Base-by-base conservation (phyloP, 2,888 invertebrate genomes). In the Geophilus truncorum region DNA sequence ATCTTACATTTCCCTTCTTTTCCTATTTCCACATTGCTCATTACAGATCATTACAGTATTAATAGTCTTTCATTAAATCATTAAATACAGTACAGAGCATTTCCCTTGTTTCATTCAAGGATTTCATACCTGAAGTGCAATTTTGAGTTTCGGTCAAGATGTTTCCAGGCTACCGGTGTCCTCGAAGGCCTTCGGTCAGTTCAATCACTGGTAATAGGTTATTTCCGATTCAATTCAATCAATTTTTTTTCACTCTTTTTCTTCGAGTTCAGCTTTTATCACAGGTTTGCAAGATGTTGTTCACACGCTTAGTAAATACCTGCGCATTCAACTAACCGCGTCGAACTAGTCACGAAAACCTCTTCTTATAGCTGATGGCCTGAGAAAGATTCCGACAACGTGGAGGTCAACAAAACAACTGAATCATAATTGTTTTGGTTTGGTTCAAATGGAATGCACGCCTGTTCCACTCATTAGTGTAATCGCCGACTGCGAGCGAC, bases 381-480 rank as follows among this genome's bases (percentile, higher is more conserved):
- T 70, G 70, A 25, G 70, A 70, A 70, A 70, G 25, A 28, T 28
- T 70, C 15, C 28, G 28, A 28, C 70, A 70, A 28, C 23, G 70
- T 70, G 70, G 70, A 70, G 70, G 70, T 70, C 70, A 70, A 25
- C 57, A 70, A 70, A 70, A 70, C 70, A 70, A 10, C 15, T 70
- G 70, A 70, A 23, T 70, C 70, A 28, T 28, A 51, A 51, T 51
- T 51, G 51, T 51, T 51, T 51, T 28, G 45, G n/a, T 45, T 45
- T 45, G 70, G 25, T 28, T 15, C 70, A 70, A 2, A 28, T n/a
- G 70, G 70, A 70, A 70, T 70, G 70, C 70, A 51, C 51, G 51
- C 51, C 18, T n/a, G 15, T 51, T 51, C n/a, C 15, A 15, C 51
- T 51, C 5, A 18, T 51, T 51, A 51, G n/a, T 32, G n/a, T 51